Evolutionary conservation across 2,888 invertebrate species (phyloP).

Genomic region (Oligia strigilis): DNA sequence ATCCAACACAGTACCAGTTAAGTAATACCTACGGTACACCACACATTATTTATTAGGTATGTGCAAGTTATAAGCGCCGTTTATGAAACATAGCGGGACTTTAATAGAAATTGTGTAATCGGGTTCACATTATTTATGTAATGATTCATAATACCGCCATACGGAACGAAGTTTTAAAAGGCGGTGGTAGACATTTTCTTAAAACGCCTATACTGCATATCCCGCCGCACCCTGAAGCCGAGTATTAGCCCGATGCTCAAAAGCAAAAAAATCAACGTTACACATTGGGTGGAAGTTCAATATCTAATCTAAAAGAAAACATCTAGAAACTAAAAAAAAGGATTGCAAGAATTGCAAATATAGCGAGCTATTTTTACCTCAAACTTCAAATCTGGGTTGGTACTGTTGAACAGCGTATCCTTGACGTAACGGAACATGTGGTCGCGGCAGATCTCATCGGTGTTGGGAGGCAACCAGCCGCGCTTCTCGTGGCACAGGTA

Average conservation of each 20-base stretch:
- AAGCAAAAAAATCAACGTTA: background rate
- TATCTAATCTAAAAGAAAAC: background rate
- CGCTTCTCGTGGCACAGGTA: slow-evolving; percentile 93
- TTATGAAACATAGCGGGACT: background rate
- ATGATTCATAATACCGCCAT: slow-evolving; percentile 2
- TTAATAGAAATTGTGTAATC: background rate
- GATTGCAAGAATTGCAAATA: background rate
- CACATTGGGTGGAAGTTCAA: background rate
- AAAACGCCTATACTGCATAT: background rate
- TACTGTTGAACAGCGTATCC: slow-evolving; percentile 81
- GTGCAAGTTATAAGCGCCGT: background rate
- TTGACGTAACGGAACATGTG: slow-evolving; percentile 93
- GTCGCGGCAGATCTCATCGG: slow-evolving; percentile 93
- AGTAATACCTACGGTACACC: background rate
- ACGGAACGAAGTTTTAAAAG: background rate
- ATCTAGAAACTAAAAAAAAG: background rate
- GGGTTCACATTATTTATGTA: background rate
- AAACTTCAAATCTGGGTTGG: slow-evolving; percentile 77
- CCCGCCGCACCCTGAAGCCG: background rate
- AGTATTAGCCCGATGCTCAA: background rate
- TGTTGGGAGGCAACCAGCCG: slow-evolving; percentile 94
- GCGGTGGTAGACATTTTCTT: background rate
- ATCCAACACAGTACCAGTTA: background rate
- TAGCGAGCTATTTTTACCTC: slow-evolving; percentile 70
- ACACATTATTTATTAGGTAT: background rate